phyloP scores from a whole-genome alignment of 2,797 vertebrate genomes.

The Potorous gilbertii region DNA sequence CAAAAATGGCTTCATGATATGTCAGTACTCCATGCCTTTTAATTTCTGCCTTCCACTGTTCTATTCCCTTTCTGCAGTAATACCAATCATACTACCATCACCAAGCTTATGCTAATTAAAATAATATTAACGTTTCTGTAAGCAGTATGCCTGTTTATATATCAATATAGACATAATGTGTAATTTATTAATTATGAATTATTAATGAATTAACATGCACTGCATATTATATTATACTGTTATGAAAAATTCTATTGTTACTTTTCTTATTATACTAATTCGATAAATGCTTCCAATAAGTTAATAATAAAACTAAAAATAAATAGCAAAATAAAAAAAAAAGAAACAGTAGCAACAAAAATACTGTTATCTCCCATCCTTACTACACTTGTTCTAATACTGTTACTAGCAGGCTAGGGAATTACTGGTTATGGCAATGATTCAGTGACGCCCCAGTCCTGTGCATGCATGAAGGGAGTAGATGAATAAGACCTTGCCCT shows the following conservation, averaged over 20 bases:
- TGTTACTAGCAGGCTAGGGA: background rate
- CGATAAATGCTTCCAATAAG: background rate
- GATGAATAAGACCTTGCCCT: background rate
- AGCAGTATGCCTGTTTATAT: background rate
- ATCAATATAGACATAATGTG: no score
- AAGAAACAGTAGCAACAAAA: background rate
- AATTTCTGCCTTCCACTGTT: background rate
- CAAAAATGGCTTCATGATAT: background rate
- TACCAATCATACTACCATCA: background rate
- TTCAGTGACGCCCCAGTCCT: background rate
- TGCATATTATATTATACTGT: background rate
- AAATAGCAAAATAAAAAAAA: no score
- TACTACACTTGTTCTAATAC: background rate
- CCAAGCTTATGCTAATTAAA: background rate
- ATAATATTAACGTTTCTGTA: background rate
- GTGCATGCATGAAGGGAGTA: background rate
- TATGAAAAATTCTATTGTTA: background rate
- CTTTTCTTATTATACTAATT: background rate
- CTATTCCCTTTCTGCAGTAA: background rate
- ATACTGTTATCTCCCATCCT: background rate
- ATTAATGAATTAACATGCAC: background rate
- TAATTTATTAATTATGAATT: background rate
- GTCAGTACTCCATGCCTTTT: background rate
- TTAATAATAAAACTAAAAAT: background rate
- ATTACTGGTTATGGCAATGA: background rate